Conservation (phyloP, 2,113 vertebrate species). For the Bujurquina vittata region DNA sequence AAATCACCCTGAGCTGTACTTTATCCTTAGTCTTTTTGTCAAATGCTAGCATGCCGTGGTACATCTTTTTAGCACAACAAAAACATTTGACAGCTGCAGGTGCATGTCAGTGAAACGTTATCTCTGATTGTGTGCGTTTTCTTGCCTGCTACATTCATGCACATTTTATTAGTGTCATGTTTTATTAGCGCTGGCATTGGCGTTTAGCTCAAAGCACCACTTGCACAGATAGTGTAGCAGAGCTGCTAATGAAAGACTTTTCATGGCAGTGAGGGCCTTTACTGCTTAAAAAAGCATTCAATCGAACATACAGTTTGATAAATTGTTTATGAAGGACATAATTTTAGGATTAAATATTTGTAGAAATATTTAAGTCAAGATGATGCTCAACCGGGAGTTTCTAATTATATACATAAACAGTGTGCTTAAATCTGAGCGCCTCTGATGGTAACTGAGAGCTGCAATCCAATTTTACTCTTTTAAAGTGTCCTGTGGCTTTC, state of each 20-base stretch:
- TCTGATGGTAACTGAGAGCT: background rate
- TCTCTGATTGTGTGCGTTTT: background rate
- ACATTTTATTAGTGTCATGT: background rate
- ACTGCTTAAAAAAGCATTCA: background rate
- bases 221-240: background rate
- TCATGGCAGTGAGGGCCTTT: background rate
- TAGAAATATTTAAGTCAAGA: background rate
- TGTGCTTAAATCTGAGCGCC: background rate
- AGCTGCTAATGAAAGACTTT: background rate
- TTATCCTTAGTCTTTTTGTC: background rate
- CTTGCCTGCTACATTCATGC: background rate
- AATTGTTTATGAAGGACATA: background rate
- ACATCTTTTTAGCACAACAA: background rate
- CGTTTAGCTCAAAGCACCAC: background rate
- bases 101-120: background rate
- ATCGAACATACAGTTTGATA: accelerated
- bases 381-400: background rate
- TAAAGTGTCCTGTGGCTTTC: slow-evolving; percentile 11
- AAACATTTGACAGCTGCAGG: background rate
- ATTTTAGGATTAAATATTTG: background rate
- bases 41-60: background rate
- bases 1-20: background rate
- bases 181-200: background rate
- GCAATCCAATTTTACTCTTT: background rate
- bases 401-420: background rate